Conservation (phyloP, 2,113 vertebrate species). For the Semicossyphus pulcher region DNA sequence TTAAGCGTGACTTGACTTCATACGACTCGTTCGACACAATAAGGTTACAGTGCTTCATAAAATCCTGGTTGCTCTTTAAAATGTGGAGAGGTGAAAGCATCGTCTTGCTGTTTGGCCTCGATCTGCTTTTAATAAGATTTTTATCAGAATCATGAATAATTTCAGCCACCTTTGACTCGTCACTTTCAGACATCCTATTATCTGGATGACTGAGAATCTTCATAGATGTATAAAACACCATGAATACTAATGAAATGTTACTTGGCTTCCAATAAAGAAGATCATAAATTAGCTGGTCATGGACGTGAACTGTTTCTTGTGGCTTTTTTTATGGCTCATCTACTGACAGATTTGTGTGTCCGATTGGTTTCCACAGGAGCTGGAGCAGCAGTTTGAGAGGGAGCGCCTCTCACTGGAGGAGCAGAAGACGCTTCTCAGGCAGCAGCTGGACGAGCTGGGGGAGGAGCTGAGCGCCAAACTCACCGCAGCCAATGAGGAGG, state of each 20-base stretch:
- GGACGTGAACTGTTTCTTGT: background rate
- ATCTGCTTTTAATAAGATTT: background rate
- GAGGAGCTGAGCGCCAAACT: slow-evolving; percentile 91
- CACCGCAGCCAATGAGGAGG: slow-evolving; percentile 90
- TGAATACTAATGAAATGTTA: slow-evolving; percentile 8
- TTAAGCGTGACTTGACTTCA: too few relatives aligned
- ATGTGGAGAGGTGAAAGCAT: background rate
- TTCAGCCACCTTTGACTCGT: background rate
- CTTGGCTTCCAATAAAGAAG: background rate
- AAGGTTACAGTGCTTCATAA: too few relatives aligned
- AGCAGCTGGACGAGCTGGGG: slow-evolving; percentile 89
- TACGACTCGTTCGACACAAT: too few relatives aligned
- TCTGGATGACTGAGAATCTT: slow-evolving; percentile 1
- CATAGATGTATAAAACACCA: background rate
- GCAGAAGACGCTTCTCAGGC: slow-evolving; percentile 89
- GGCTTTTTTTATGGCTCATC: background rate
- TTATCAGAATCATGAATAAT: background rate
- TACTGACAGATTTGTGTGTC: slow-evolving; percentile 1
- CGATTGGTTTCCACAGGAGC: slow-evolving; percentile 83
- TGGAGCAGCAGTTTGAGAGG: slow-evolving; percentile 93
- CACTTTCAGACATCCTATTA: background rate
- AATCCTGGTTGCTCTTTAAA: background rate
- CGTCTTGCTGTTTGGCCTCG: background rate
- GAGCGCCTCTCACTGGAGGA: slow-evolving; percentile 91
- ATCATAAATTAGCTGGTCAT: background rate